These are phyloP conservation scores for Psittacula derbiana DNA, from an alignment of 2,797 vertebrate species.

Conservation along the genomic window DNA sequence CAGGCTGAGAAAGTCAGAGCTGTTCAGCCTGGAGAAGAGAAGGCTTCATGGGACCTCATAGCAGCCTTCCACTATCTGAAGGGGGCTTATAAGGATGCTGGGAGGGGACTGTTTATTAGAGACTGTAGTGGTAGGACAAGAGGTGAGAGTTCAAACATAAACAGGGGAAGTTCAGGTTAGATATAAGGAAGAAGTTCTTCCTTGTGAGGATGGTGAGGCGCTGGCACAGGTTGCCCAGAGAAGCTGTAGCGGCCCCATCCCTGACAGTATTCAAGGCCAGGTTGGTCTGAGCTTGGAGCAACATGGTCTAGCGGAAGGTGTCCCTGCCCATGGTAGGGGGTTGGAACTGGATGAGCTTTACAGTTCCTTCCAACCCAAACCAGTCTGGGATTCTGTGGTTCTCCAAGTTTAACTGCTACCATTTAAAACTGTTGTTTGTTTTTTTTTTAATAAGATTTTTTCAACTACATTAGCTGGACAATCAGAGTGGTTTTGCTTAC, in stretches of 20 bases:
- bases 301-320: background rate
- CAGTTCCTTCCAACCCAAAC: background rate
- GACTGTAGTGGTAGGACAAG: background rate
- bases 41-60: background rate
- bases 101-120: background rate
- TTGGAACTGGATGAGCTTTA: background rate
- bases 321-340: background rate
- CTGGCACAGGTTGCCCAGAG: background rate
- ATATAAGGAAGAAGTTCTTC: background rate
- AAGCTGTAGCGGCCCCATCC: background rate
- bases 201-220: background rate
- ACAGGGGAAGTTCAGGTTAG: background rate
- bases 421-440: background rate
- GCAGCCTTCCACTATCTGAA: background rate
- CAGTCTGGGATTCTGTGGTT: background rate
- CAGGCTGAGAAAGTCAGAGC: background rate
- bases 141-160: background rate
- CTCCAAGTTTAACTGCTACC: background rate
- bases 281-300: background rate
- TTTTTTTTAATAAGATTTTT: background rate
- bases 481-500: background rate
- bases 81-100: background rate
- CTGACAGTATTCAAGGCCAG: background rate
- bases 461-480: accelerated
- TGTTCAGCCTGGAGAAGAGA: background rate